phyloP scores from a whole-genome alignment of 1,140 invertebrate species.

The Macrotrachela quadricornifera region DNA sequence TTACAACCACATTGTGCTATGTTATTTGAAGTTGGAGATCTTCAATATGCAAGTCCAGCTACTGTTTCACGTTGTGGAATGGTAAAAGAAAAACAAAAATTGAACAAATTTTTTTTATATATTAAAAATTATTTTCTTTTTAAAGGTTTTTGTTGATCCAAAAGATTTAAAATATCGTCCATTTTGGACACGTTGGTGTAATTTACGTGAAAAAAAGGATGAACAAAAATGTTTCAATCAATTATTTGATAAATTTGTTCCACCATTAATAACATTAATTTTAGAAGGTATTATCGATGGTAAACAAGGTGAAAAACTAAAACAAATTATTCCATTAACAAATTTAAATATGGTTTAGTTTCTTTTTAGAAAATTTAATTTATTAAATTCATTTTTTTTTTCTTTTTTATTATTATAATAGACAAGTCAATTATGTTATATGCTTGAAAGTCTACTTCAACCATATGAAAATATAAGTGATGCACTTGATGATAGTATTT shows the following conservation, averaged over 20 bases:
- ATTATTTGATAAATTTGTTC: slow-evolving; percentile 51
- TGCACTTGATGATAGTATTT: slow-evolving; percentile 30
- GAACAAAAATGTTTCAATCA: slow-evolving; percentile 29
- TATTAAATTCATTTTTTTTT: too few relatives aligned
- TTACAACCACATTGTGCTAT: slow-evolving; percentile 56
- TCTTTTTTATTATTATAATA: too few relatives aligned
- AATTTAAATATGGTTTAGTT: slow-evolving; percentile 58
- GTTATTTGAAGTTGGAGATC: slow-evolving; percentile 67
- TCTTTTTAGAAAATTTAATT: too few relatives aligned
- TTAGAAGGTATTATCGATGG: slow-evolving; percentile 46
- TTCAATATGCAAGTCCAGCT: slow-evolving; percentile 41
- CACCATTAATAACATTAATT: slow-evolving; percentile 46
- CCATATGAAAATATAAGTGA: slow-evolving; percentile 14
- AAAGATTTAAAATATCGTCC: slow-evolving; percentile 64
- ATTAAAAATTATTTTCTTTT: too few relatives aligned
- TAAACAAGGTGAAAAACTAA: slow-evolving; percentile 44
- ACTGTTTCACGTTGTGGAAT: slow-evolving; percentile 33
- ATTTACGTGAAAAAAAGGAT: slow-evolving; percentile 18
- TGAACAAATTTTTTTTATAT: too few relatives aligned
- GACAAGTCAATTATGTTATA: slow-evolving; percentile 45
- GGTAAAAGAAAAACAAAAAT: slow-evolving; percentile 9
- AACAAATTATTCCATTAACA: slow-evolving; percentile 57
- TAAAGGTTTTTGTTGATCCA: slow-evolving; percentile 39
- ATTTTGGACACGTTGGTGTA: slow-evolving; percentile 54
- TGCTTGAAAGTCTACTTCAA: slow-evolving; percentile 42